A percentile compares a stretch with the other conserved stretches of the same genome.
phyloP scores from a whole-genome alignment of 2,113 vertebrate species.

The Myotis davidii region DNA sequence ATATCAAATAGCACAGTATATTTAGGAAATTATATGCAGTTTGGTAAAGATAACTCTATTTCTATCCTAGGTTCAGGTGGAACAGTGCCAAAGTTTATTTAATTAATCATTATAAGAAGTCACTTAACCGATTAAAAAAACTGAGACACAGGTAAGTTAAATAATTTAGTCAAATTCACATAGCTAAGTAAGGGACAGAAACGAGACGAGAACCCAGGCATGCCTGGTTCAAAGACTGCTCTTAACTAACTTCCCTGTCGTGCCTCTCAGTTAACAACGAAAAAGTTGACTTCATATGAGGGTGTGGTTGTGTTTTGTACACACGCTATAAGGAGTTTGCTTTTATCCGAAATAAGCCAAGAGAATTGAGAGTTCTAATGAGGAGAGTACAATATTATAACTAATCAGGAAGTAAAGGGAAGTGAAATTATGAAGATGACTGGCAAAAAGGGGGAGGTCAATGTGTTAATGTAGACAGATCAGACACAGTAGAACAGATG shows the following conservation, averaged over 20 bases:
- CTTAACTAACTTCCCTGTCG: neutral
- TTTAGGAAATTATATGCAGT: neutral
- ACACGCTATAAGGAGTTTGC: neutral
- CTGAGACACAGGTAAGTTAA: neutral
- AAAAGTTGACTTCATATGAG: neutral
- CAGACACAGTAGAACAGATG: neutral
- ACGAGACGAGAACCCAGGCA: neutral
- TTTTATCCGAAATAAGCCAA: neutral
- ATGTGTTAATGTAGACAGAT: neutral
- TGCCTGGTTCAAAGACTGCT: neutral
- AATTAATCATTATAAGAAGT: neutral
- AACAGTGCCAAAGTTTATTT: neutral
- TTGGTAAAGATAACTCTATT: neutral
- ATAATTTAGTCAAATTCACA: neutral
- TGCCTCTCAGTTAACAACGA: neutral
- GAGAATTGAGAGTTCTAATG: neutral
- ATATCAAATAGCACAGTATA: neutral
- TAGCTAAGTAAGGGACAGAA: neutral
- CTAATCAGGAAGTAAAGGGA: neutral
- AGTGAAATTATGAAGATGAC: neutral
- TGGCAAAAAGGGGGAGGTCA: neutral
- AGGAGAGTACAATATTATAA: neutral
- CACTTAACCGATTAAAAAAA: neutral
- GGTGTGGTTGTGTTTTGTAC: neutral
- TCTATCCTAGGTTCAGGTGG: neutral